Percentiles rank a stretch among this genome's conserved stretches.
Evolutionary conservation across 2,888 invertebrate species (phyloP).

Genomic region (Amorpha juglandis): DNA sequence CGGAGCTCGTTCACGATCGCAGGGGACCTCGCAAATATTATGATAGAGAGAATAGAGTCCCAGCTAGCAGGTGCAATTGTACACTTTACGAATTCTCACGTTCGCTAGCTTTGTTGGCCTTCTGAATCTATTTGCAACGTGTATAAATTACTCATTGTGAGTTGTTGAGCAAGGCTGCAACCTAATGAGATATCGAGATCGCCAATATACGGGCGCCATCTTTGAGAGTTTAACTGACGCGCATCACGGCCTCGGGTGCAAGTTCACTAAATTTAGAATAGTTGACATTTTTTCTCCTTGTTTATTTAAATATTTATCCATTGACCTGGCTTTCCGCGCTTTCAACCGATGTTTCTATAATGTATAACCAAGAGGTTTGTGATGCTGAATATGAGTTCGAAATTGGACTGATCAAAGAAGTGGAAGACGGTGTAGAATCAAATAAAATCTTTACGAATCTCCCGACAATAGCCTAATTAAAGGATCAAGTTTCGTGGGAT

Average conservation of each 20-base stretch:
- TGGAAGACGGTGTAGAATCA: not conserved
- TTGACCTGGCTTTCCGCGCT: not conserved
- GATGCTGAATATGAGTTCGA: not conserved
- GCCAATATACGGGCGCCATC: slow-evolving; percentile 71
- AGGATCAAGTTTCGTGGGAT: slow-evolving; percentile 18
- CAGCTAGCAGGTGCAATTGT: slow-evolving; percentile 34
- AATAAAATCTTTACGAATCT: not conserved
- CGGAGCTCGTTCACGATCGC: not conserved
- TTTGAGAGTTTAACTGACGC: slow-evolving; percentile 69
- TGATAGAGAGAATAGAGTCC: slow-evolving; percentile 28
- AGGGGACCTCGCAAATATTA: not conserved
- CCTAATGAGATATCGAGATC: slow-evolving; percentile 65
- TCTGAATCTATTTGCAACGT: slow-evolving; percentile 57
- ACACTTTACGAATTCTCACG: slow-evolving; percentile 55
- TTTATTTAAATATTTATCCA: slow-evolving; percentile 35
- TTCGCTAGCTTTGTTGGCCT: slow-evolving; percentile 57
- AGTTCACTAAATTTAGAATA: slow-evolving; percentile 71
- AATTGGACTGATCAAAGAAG: not conserved
- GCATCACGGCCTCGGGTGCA: slow-evolving; percentile 65
- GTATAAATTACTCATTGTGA: slow-evolving; percentile 65
- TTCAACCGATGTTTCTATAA: slow-evolving; percentile 5
- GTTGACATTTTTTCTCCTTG: slow-evolving; percentile 56
- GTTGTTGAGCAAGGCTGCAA: slow-evolving; percentile 67
- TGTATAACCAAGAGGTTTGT: not conserved
- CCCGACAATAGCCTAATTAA: not conserved